These are phyloP conservation scores for Heliconius hewitsoni DNA, from an alignment of 1,140 invertebrate genomes.

Conservation along the genomic window DNA sequence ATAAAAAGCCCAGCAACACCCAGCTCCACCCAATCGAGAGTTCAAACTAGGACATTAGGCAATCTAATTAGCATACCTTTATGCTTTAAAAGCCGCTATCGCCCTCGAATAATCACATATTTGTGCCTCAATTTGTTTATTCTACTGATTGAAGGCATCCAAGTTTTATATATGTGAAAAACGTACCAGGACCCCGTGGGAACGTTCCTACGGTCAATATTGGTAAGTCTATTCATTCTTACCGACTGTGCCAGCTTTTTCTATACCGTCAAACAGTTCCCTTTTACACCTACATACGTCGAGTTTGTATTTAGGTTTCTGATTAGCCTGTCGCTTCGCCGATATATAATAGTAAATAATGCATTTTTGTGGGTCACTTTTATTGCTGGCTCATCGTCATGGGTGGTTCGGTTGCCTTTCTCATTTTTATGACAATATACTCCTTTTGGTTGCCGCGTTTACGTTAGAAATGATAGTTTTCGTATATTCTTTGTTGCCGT, in stretches of 20 bases:
- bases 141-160: slow-evolving; percentile 65
- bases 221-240: slow-evolving; percentile 61
- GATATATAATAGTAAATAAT: slow-evolving; percentile 80
- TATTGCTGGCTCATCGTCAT: slow-evolving; percentile 72
- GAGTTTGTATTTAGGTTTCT: slow-evolving; percentile 67
- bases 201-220: slow-evolving; percentile 71
- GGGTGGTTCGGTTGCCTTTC: slow-evolving; percentile 62
- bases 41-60: slow-evolving; percentile 33
- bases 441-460: slow-evolving; percentile 46
- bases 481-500: slow-evolving; percentile 44
- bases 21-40: neutral
- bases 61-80: slow-evolving; percentile 73
- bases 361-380: slow-evolving; percentile 78
- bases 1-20: slow-evolving; percentile 2
- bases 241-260: slow-evolving; percentile 59
- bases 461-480: slow-evolving; percentile 37
- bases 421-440: slow-evolving; percentile 50
- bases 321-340: slow-evolving; percentile 76
- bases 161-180: slow-evolving; percentile 63
- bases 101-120: slow-evolving; percentile 69
- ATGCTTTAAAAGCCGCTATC: slow-evolving; percentile 74
- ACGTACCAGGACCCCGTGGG: slow-evolving; percentile 70
- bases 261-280: slow-evolving; percentile 61
- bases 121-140: slow-evolving; percentile 71
- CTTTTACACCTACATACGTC: slow-evolving; percentile 70